These are phyloP conservation scores for Podarcis cretensis DNA, from an alignment of 2,113 vertebrate genomes.

Conservation along the genomic window DNA sequence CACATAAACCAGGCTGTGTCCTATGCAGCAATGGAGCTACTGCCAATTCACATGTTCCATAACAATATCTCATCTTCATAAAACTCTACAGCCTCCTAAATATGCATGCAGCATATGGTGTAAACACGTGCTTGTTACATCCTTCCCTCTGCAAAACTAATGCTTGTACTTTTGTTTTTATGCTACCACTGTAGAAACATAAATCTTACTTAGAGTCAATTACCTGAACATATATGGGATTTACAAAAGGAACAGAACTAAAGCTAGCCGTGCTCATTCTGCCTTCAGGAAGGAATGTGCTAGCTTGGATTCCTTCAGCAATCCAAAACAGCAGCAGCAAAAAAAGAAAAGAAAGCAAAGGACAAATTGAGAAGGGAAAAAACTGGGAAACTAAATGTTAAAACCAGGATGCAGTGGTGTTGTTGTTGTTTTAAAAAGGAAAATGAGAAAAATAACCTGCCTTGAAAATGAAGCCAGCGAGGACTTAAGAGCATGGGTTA, in stretches of 20 bases:
- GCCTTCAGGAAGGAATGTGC: slow-evolving; percentile 1
- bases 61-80: slow-evolving; percentile 1
- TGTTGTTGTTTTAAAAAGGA: not conserved
- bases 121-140: not conserved
- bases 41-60: not conserved
- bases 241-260: slow-evolving; percentile 12
- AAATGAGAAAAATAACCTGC: not conserved
- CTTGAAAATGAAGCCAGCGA: rapidly evolving
- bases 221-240: not conserved
- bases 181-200: slow-evolving; percentile 33
- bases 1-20: not conserved
- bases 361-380: not conserved
- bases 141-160: not conserved
- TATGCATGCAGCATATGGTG: slow-evolving; percentile 1
- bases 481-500: not conserved
- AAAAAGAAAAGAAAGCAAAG: not conserved
- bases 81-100: slow-evolving; percentile 10
- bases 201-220: slow-evolving; percentile 53
- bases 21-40: not conserved
- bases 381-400: not conserved
- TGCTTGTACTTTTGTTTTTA: not conserved
- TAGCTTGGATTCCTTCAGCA: slow-evolving; percentile 24
- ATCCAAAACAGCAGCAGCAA: slow-evolving; percentile 6
- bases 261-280: slow-evolving; percentile 20
- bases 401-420: not conserved